Base-by-base conservation (phyloP, 2,797 vertebrate genomes). In the Tachyglossus aculeatus region DNA sequence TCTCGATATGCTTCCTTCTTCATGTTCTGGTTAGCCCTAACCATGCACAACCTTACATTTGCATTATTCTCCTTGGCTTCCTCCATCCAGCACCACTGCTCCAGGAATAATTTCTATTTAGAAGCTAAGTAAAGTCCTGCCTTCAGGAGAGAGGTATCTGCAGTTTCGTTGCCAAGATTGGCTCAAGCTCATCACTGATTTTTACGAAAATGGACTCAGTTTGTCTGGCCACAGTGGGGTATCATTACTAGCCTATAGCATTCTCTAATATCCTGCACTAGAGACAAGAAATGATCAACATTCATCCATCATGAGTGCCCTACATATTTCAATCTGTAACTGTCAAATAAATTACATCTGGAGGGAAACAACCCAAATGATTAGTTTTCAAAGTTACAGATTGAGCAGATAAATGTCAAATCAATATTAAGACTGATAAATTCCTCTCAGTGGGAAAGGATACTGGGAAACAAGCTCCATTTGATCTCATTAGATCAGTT, bases 401-500 rank as follows among this genome's bases (percentile, higher is more conserved):
- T 14, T 16, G 73, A 81, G 66, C 84, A 86, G 86, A 90, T 85
- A 91, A 88, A 87, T 88, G 81, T 88, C 81, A 77, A 88, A 90
- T 91, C 89, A 90, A 89, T 90, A 86, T 65, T 56, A 79, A 76
- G 74, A 78, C 66, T 82, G 86, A 82, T 88, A 91, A 88, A 78
- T 85, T 77, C 86, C 91, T 91, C 90, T 92, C 86, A 81, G 74
- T 57, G 62, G 68, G 74, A 86, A 74, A 0, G 71, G 86, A 83
- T 88, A 85, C 66, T 70, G 70, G 81, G 83, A 83, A 77, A 76
- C 77, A 63, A 79, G 66, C 45, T 77, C 54, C 51, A 61, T 44
- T 31, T 68, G 86, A 91, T 88, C 69, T 77, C 89, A 90, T 90
- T 87, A 22, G 74, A 58, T 82, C 69, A 77, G 84, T 89, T n/a